Percentiles rank a stretch among this genome's conserved stretches.
Conservation (phyloP, 2,797 vertebrate genomes). For the Octomys mimax region DNA sequence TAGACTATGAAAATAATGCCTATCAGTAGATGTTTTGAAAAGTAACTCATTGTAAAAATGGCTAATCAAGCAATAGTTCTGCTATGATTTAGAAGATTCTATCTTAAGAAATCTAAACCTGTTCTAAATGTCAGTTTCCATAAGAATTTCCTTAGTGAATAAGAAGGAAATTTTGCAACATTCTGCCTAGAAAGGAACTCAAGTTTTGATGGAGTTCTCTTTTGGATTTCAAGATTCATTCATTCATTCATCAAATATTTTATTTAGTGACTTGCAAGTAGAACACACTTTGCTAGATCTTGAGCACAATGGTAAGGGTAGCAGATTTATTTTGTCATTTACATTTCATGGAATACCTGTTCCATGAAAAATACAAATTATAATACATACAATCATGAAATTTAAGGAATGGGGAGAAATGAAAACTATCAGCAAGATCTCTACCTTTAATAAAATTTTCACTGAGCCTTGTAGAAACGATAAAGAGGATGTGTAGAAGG, state of each 20-base stretch:
- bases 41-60: slow-evolving; percentile 15
- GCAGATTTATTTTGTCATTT: background rate
- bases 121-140: background rate
- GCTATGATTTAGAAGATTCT: background rate
- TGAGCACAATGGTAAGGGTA: background rate
- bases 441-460: background rate
- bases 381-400: background rate
- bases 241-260: background rate
- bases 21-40: background rate
- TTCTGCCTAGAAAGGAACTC: background rate
- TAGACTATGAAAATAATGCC: background rate
- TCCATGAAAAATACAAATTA: background rate
- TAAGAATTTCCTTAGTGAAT: background rate
- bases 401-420: background rate
- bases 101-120: background rate
- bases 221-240: background rate
- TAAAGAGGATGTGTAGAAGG: background rate
- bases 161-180: background rate
- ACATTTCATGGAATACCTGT: slow-evolving; percentile 11
- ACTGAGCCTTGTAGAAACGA: background rate
- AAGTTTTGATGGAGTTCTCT: background rate
- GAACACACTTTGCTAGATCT: background rate
- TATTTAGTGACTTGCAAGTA: background rate
- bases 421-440: background rate
- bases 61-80: background rate